These are phyloP conservation scores for Carapus acus DNA, from an alignment of 2,797 vertebrate species.

Conservation along the genomic window DNA sequence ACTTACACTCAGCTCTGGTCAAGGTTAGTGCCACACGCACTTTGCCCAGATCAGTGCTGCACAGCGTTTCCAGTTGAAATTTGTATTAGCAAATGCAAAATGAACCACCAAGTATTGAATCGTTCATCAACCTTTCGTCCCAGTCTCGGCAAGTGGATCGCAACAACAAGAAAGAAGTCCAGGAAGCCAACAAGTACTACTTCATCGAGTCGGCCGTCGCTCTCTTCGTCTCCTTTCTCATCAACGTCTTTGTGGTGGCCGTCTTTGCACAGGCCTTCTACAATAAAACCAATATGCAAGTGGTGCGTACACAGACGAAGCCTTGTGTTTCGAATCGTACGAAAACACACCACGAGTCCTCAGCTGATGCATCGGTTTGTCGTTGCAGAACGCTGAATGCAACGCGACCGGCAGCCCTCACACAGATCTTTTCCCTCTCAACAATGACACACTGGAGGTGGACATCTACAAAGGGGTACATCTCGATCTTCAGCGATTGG, in stretches of 20 bases:
- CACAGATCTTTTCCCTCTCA: slow-evolving; percentile 72
- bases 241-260: slow-evolving; percentile 93
- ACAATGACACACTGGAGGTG: slow-evolving; percentile 80
- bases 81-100: no score
- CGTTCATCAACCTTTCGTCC: neutral
- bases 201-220: slow-evolving; percentile 90
- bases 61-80: no score
- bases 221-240: slow-evolving; percentile 93
- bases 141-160: slow-evolving; percentile 90
- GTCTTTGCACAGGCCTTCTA: slow-evolving; percentile 93
- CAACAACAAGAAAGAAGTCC: slow-evolving; percentile 78
- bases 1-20: slow-evolving; percentile 92
- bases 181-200: slow-evolving; percentile 93
- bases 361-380: neutral
- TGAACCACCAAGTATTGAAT: no score
- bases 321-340: no score
- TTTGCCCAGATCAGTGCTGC: no score
- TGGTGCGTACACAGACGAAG: slow-evolving; percentile 74
- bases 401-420: slow-evolving; percentile 68
- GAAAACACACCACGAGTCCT: neutral
- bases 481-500: neutral
- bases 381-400: slow-evolving; percentile 71
- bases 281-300: slow-evolving; percentile 75
- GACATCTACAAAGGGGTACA: slow-evolving; percentile 96
- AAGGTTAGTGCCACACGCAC: slow-evolving; percentile 74